These are phyloP conservation scores for Cosmia pyralina DNA, from an alignment of 2,888 invertebrate genomes.

Conservation along the genomic window DNA sequence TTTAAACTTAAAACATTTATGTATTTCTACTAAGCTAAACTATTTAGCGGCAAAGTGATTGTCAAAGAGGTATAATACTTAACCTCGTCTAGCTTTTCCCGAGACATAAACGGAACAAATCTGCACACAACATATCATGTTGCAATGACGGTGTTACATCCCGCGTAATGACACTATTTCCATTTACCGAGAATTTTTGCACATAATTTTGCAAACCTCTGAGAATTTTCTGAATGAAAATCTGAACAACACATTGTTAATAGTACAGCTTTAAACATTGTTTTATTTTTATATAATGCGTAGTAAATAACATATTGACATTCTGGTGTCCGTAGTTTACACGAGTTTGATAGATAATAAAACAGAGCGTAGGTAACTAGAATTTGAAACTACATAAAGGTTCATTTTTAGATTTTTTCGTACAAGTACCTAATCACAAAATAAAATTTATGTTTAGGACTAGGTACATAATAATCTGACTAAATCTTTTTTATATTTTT, in stretches of 20 bases:
- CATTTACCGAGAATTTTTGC: constrained; percentile 6
- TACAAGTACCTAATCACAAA: not conserved
- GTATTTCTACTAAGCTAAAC: not conserved
- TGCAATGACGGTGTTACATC: constrained; percentile 3
- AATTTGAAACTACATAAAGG: not conserved
- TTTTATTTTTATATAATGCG: not conserved
- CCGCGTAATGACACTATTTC: not conserved
- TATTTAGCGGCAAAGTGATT: not conserved
- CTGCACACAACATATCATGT: not conserved
- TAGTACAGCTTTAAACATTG: not conserved
- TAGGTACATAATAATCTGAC: too few relatives aligned
- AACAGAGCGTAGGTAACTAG: not conserved
- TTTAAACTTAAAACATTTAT: too few relatives aligned
- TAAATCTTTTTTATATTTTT: too few relatives aligned
- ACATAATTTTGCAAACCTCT: not conserved
- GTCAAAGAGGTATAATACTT: not conserved
- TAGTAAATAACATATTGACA: not conserved
- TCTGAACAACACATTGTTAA: constrained; percentile 7
- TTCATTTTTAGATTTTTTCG: not conserved
- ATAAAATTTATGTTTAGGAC: too few relatives aligned
- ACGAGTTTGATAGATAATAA: not conserved
- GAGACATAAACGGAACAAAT: not conserved
- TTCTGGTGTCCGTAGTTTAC: not conserved
- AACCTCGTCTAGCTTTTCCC: not conserved
- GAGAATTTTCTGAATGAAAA: not conserved